Base-by-base conservation (phyloP, 2,797 vertebrate genomes). In the Heliangelus exortis region DNA sequence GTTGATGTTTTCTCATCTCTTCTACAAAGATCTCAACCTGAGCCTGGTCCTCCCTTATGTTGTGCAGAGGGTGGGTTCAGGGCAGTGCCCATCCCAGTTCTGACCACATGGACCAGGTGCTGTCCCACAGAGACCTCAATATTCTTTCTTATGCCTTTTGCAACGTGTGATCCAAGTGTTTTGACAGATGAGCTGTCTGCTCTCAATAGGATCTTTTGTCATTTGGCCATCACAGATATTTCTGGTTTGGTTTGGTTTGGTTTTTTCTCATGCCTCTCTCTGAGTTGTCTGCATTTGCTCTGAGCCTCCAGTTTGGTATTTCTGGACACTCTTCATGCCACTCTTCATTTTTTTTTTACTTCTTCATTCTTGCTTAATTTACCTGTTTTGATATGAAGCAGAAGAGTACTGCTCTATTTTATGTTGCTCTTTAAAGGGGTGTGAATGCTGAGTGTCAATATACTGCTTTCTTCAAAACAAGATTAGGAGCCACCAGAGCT, bases 31-130 rank as follows among this genome's bases (percentile, higher is more conserved):
- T 73, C 41, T 92, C 82, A 61, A 3, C 21, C 18, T 31, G 33
- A 87, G 55, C 33, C 55, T 66, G 73, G 53, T 59, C 31, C 39
- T 41, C 50, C 33, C 33, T 77, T 51, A 20, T 19, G 22, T 43
- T 83, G 57, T 74, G 21, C 71, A 33, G 16, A 55, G 62, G 53
- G 15, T 14, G 19, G 14, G 23, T 45, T 79, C 25, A 10, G 68
- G 43, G 57, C 65, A 84, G 57, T 26, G 72, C 50, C 31, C 74
- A 65, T 54, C 34, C 65, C 61, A 29, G 74, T 55, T 39, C 71
- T 65, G 47, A 65, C 54, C 41, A 3, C 20, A 7, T 0, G 1
- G 39, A 43, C 39, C 21, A 9, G 1, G n/a, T 50, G 36, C 45
- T 22, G 18, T 20, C n/a, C 48, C 39, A 23, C 47, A 71, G 34